Evolutionary conservation across 2,888 invertebrate species (phyloP), one percentile per base, ranked within the genome.

Genomic region (Acanthoscelides obtectus): DNA sequence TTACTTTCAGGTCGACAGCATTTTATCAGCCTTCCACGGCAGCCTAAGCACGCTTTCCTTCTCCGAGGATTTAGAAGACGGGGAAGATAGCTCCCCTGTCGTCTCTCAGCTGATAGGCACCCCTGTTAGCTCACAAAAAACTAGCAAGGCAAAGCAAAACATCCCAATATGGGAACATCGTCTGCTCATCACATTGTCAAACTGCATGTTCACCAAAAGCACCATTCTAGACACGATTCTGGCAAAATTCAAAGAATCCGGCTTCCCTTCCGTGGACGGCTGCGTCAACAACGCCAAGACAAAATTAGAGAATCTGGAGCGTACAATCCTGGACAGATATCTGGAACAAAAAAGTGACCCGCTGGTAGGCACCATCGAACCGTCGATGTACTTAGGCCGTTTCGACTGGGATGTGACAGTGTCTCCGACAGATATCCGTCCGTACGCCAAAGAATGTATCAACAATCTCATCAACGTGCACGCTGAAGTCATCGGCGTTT

Each of bases 351-450:
- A 97, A 82, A 94, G 95, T 67, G 97, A 97, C 86, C 97, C 97
- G 0, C 88, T 98, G 17, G 96, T 98, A 22, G 97, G 97, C n/a
- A 95, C 94, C 5, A 96, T 98, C 75, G 98, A 98, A 85, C 96
- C 95, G 5, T 96, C 95, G 75, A 97, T 98, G 97, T 97, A 97
- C 85, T 88, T 95, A 81, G 97, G 96, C 0, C 89, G 92, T 72
- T 94, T 96, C 82, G 94, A 94, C 81, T 95, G 96, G 91, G 92
- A 93, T 79, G 90, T 91, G 0, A 92, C 93, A 78, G 89, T 91
- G 69, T 88, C 91, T 69, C 92, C 94, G 0, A 90, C 89, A 4
- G 94, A 95, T 82, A 89, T 96, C 17, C 87, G 94, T 69, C 95
- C 95, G 0, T 98, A 98, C 81, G 93, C 96, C 22, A 97, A 95